Evolutionary conservation across 2,797 vertebrate species (phyloP), one percentile per base, ranked within the genome.

Genomic region (Pipistrellus pipistrellus): DNA sequence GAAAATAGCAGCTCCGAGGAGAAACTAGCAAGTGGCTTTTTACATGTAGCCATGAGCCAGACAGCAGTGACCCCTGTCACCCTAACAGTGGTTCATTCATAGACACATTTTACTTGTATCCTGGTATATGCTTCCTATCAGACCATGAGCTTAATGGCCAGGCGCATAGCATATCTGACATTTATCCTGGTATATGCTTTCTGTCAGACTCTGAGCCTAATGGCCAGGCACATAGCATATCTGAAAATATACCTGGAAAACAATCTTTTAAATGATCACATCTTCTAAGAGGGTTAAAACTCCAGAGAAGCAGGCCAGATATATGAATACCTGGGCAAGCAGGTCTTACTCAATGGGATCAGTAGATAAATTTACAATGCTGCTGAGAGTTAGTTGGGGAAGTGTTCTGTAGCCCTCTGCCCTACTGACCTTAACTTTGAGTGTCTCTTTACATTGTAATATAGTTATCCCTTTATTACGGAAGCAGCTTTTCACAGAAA

Each of bases 11-110:
- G 27, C 23, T 85, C 55, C 44, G 9, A 88, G 23, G 15, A 59
- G 18, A 88, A 51, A 75, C 11, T 46, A 53, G 55, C 48, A 90
- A 94, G 69, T 90, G 13, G 57, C 35, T 80, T 93, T 92, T 75
- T 32, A 88, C 88, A 85, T 51, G 59, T 57, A 73, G 62, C 15
- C 30, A 62, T 59, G n/a, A 92, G 11, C 27, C 14, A 71, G 69
- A 88, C 30, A 90, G 27, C 4, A 35, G 4, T 62, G 12, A 72
- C 25, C 13, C n/a, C 27, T 64, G 2, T 46, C 81, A 80, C n/a
- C 72, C 72, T 73, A 90, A 88, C 4, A 85, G 21, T 7, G 48
- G 32, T 90, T 78, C 77, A 44, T 88, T 64, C 92, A 68, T 10
- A 88, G 48, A 77, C n/a, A 14, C n/a, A 38, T 64, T 92, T 75